A percentile compares a stretch with the other conserved stretches of the same genome.
Evolutionary conservation across 2,113 vertebrate species (phyloP).

Genomic region (Tachuris rubrigastra): DNA sequence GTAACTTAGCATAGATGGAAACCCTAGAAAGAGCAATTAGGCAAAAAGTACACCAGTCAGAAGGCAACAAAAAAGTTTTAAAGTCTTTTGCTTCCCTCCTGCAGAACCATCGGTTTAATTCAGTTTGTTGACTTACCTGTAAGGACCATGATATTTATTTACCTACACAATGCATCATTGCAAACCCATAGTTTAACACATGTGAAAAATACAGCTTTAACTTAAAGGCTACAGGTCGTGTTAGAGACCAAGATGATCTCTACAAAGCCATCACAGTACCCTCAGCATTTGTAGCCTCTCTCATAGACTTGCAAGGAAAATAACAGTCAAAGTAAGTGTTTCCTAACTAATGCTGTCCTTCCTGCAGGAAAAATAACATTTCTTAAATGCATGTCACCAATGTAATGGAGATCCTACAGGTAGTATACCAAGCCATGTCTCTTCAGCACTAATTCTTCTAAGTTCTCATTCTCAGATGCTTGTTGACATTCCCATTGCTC

Average conservation of each 20-base stretch:
- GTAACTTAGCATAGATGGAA: neutral
- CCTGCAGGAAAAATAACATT: neutral
- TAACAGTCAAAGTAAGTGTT: neutral
- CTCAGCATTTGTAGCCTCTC: neutral
- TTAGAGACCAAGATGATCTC: neutral
- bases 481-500: neutral
- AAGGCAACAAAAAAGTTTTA: neutral
- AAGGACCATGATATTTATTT: neutral
- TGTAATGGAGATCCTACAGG: neutral
- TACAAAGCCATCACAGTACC: neutral
- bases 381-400: neutral
- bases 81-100: neutral
- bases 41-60: neutral
- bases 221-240: neutral
- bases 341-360: neutral
- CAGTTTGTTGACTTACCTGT: neutral
- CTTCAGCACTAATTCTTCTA: neutral
- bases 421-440: neutral
- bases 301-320: neutral
- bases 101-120: neutral
- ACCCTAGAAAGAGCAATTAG: neutral
- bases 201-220: neutral
- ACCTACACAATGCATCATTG: neutral
- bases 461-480: neutral
- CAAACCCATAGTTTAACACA: neutral